Evolutionary conservation across 2,113 vertebrate genomes (phyloP).

Genomic region (Triplophysa dalaica): DNA sequence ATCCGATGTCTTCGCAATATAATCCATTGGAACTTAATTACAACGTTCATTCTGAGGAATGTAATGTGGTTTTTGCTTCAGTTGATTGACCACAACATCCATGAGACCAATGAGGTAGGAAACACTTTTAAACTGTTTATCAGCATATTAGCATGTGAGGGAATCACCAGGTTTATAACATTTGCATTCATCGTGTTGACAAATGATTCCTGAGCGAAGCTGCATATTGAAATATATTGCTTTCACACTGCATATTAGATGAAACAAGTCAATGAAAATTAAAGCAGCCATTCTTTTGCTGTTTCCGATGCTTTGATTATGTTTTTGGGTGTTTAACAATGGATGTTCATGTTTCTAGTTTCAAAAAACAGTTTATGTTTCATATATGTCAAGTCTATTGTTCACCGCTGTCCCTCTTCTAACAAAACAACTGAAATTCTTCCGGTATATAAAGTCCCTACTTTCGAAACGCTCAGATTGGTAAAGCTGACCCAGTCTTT

Average conservation of each 20-base stretch:
- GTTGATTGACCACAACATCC: conserved; percentile 92
- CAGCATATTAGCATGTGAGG: not conserved
- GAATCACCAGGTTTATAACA: not conserved
- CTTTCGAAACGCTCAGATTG: no score
- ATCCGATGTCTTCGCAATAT: conserved; percentile 95
- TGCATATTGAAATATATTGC: not conserved
- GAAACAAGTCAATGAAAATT: not conserved
- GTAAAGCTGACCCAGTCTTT: no score
- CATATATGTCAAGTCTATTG: no score
- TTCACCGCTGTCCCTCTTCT: no score
- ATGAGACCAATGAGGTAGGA: conserved; percentile 91
- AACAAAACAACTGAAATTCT: no score
- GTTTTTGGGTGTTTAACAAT: no score
- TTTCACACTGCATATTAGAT: not conserved
- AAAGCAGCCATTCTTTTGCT: not conserved
- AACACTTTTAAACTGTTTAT: not conserved
- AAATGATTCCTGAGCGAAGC: not conserved
- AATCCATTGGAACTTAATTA: conserved; percentile 98
- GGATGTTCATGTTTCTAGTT: no score
- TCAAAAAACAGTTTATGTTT: no score
- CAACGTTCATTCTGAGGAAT: conserved; percentile 95
- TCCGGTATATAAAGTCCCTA: no score
- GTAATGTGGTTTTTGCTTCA: conserved; percentile 95
- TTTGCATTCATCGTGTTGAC: not conserved
- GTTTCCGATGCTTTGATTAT: no score